A percentile compares a stretch with the other conserved stretches of the same genome.
Conservation (phyloP, 1,140 invertebrate species). For the Pseudomyrmex gracilis region DNA sequence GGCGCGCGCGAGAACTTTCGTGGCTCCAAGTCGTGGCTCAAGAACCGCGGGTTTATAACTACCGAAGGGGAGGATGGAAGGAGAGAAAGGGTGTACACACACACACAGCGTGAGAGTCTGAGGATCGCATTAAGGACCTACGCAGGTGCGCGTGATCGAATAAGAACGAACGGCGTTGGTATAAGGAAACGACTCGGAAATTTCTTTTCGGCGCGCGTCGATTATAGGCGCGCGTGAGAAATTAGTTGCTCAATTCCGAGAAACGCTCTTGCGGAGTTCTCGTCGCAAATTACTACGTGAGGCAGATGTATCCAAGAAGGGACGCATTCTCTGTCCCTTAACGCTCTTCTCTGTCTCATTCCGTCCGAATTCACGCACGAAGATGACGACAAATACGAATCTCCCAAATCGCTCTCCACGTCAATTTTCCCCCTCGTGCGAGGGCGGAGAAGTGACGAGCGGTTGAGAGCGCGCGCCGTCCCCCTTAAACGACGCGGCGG, state of each 20-base stretch:
- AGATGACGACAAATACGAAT: not conserved
- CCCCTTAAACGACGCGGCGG: not conserved
- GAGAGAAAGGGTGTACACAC: too few species aligned
- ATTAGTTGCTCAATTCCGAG: not conserved
- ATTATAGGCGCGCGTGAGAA: not conserved
- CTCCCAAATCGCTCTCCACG: not conserved
- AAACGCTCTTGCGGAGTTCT: not conserved
- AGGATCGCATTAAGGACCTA: conserved; percentile 4
- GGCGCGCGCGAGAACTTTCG: conserved; percentile 36
- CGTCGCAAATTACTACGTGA: not conserved
- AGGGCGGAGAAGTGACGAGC: not conserved
- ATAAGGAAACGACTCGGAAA: not conserved
- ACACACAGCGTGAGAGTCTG: not conserved
- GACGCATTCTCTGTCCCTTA: not conserved
- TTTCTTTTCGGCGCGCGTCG: not conserved
- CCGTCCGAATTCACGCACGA: not conserved
- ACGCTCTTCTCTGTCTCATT: not conserved
- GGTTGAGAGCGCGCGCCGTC: not conserved
- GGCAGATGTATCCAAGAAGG: not conserved
- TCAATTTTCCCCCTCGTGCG: not conserved
- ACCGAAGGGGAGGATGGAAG: not conserved
- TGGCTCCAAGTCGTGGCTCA: conserved; percentile 36
- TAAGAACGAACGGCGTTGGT: not conserved
- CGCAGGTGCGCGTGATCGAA: conserved; percentile 23
- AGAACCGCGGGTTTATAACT: conserved; percentile 47